Conservation (phyloP, 2,113 vertebrate species). For the Protomyctophum bolini region DNA sequence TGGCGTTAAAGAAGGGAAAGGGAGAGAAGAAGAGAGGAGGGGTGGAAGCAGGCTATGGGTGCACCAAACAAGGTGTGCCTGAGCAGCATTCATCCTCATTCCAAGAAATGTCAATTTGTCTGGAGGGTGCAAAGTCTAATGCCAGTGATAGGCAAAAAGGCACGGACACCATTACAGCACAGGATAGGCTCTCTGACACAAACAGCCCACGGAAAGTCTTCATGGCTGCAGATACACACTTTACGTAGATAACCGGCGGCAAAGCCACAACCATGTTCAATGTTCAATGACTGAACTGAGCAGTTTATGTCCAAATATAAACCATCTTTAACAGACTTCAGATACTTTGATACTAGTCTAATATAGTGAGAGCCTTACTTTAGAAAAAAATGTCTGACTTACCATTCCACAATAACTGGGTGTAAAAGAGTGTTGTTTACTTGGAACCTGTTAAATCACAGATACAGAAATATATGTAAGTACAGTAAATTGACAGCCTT, state of each 20-base stretch:
- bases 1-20: neutral
- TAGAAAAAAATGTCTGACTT: slow-evolving; percentile 59
- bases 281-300: neutral
- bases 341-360: no score
- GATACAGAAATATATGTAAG: neutral
- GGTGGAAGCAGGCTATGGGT: neutral
- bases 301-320: neutral
- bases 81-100: slow-evolving; percentile 64
- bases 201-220: slow-evolving; percentile 12
- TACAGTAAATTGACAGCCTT: no score
- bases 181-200: slow-evolving; percentile 15
- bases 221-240: slow-evolving; percentile 20
- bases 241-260: neutral
- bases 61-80: slow-evolving; percentile 55
- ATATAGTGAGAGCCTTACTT: no score
- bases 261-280: neutral
- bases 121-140: slow-evolving; percentile 56
- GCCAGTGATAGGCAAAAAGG: slow-evolving; percentile 49
- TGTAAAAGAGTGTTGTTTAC: slow-evolving; percentile 90
- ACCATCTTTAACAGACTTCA: no score
- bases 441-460: slow-evolving; percentile 77
- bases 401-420: slow-evolving; percentile 94
- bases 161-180: slow-evolving; percentile 63
- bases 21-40: slow-evolving; percentile 12
- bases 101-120: slow-evolving; percentile 66